phyloP scores from a whole-genome alignment of 2,797 vertebrate genomes.

The Cossypha heuglini region DNA sequence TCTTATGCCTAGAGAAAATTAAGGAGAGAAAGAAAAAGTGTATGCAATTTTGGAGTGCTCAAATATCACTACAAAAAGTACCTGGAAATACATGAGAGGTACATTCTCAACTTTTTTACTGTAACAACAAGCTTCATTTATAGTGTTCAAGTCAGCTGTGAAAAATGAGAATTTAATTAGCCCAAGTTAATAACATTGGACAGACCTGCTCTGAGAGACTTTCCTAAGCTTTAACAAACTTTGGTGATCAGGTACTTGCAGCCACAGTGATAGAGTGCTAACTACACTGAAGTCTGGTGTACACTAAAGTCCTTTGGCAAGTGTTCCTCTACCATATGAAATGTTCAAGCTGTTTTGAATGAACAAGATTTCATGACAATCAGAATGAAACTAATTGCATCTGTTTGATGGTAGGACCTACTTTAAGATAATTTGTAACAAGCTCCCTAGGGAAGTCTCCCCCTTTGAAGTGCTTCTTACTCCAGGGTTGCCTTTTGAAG shows the following conservation, averaged over 20 bases:
- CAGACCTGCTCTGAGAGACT: background rate
- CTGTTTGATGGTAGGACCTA: constrained; percentile 46
- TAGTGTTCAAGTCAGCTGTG: background rate
- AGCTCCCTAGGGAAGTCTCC: constrained; percentile 18
- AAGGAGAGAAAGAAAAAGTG: background rate
- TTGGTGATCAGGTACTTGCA: background rate
- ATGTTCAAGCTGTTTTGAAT: background rate
- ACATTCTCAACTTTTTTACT: background rate
- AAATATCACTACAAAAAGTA: background rate
- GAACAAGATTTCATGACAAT: background rate
- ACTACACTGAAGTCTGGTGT: background rate
- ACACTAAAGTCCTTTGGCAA: background rate
- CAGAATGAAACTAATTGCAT: constrained; percentile 49
- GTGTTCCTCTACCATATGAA: background rate
- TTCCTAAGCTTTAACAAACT: background rate
- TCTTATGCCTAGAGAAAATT: background rate
- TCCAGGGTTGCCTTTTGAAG: constrained; percentile 57
- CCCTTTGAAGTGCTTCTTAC: constrained; percentile 56
- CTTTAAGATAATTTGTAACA: constrained; percentile 46
- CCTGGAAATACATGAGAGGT: background rate
- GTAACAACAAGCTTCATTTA: background rate
- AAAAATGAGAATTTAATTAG: background rate
- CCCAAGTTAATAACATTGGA: background rate
- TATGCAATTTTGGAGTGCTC: background rate
- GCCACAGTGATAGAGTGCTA: no score